Conservation (phyloP, 2,888 invertebrate species). For the Scrobipalpa atriplicella region DNA sequence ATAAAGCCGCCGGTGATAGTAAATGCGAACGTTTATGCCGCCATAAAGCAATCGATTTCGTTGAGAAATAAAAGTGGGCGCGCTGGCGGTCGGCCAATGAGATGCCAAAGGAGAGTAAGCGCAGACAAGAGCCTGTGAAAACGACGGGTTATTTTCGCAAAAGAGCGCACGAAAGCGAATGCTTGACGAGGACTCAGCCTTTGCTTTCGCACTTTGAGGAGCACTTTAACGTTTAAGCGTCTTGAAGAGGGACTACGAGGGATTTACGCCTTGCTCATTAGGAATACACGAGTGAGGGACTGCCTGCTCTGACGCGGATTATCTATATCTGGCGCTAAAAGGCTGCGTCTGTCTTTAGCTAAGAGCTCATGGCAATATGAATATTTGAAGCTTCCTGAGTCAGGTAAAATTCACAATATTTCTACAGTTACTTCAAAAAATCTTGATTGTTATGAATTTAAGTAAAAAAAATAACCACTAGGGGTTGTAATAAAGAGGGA, state of each 20-base stretch:
- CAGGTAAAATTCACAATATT: neutral
- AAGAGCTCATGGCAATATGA: neutral
- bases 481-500: neutral
- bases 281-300: constrained; percentile 32
- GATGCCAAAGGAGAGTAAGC: constrained; percentile 54
- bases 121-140: constrained; percentile 59
- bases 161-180: constrained; percentile 69
- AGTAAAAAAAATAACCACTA: too few species aligned
- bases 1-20: constrained; percentile 66
- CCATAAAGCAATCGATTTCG: constrained; percentile 74
- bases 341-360: neutral
- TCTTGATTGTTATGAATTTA: neutral
- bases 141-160: constrained; percentile 64
- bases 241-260: constrained; percentile 54
- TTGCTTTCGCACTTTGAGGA: constrained; percentile 65
- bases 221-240: constrained; percentile 64
- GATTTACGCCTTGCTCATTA: constrained; percentile 64
- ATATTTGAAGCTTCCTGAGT: constrained; percentile 3
- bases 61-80: constrained; percentile 69
- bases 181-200: constrained; percentile 65
- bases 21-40: constrained; percentile 68
- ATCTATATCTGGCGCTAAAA: constrained; percentile 7
- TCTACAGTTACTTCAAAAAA: neutral
- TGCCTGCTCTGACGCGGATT: constrained; percentile 7
- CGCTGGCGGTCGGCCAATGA: constrained; percentile 73